phyloP scores from a whole-genome alignment of 2,888 invertebrate species.

The Lycaena phlaeas region DNA sequence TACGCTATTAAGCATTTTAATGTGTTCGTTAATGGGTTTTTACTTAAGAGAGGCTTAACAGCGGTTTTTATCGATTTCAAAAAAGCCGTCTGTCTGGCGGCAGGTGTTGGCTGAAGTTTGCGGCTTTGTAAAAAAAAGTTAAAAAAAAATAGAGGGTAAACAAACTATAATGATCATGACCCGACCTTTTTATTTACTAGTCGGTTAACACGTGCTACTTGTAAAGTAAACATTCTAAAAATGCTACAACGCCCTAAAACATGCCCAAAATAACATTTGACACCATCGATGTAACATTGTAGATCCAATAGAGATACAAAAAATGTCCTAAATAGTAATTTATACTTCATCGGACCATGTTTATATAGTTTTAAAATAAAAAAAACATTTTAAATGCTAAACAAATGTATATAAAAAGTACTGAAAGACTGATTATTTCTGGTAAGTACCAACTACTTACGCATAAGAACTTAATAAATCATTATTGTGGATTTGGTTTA shows the following conservation, averaged over 20 bases:
- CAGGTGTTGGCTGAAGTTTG: slow-evolving; percentile 27
- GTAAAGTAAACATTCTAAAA: slow-evolving; percentile 34
- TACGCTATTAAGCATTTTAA: slow-evolving; percentile 27
- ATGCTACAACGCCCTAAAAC: slow-evolving; percentile 37
- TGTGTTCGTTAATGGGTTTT: slow-evolving; percentile 49
- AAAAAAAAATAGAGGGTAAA: slow-evolving; percentile 22
- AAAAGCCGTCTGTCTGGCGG: slow-evolving; percentile 27
- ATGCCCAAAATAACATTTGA: slow-evolving; percentile 13
- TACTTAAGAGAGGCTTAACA: slow-evolving; percentile 36
- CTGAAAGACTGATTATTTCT: too few relatives aligned
- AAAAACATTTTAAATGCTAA: too few relatives aligned
- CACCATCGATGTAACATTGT: not conserved
- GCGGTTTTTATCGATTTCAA: slow-evolving; percentile 36
- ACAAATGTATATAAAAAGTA: too few relatives aligned
- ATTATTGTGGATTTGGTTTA: too few relatives aligned
- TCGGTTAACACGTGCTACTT: slow-evolving; percentile 50
- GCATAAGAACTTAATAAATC: too few relatives aligned
- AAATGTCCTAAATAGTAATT: too few relatives aligned
- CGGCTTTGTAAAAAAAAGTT: slow-evolving; percentile 23
- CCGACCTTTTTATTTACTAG: slow-evolving; percentile 26
- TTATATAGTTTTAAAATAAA: not conserved
- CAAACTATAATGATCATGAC: slow-evolving; percentile 32
- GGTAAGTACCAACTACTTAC: too few relatives aligned
- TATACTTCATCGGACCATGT: too few relatives aligned
- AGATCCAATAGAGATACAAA: not conserved